Evolutionary conservation across 2,888 invertebrate genomes (phyloP).

Genomic region (Ophion costatus): DNA sequence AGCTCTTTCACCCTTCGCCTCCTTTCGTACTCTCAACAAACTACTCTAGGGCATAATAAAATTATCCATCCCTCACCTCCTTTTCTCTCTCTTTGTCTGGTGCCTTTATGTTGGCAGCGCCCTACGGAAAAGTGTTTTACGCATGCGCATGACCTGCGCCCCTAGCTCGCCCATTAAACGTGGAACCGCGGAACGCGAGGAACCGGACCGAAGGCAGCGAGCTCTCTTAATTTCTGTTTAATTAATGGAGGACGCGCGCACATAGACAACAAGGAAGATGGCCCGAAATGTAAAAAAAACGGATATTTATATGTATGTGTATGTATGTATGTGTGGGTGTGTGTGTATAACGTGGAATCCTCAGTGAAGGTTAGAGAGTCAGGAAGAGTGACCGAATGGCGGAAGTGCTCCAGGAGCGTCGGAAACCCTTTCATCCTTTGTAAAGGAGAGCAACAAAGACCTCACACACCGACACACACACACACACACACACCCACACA

Average conservation of each 20-base stretch:
- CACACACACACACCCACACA: too few relatives aligned
- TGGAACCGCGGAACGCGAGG: constrained; percentile 1
- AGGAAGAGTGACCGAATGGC: constrained; percentile 57
- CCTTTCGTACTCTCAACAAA: too few relatives aligned
- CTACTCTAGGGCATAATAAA: too few relatives aligned
- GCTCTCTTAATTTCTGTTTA: constrained; percentile 64
- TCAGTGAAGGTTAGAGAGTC: constrained; percentile 32
- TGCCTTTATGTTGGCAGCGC: too few relatives aligned
- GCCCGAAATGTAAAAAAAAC: constrained; percentile 9
- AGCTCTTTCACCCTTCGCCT: not conserved
- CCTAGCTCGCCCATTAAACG: not conserved
- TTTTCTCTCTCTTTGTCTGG: too few relatives aligned
- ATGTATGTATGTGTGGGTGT: too few relatives aligned
- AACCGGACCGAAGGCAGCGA: constrained; percentile 6
- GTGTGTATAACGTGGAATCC: constrained; percentile 7
- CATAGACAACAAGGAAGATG: constrained; percentile 17
- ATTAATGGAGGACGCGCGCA: constrained; percentile 57
- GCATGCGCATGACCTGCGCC: not conserved
- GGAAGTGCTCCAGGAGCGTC: constrained; percentile 64
- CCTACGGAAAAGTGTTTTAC: not conserved
- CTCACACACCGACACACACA: not conserved
- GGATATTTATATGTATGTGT: not conserved
- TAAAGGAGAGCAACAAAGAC: constrained; percentile 52
- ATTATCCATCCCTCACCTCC: too few relatives aligned
- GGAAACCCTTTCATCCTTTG: constrained; percentile 68